phyloP scores from a whole-genome alignment of 2,797 vertebrate species.

The Astyanax mexicanus region DNA sequence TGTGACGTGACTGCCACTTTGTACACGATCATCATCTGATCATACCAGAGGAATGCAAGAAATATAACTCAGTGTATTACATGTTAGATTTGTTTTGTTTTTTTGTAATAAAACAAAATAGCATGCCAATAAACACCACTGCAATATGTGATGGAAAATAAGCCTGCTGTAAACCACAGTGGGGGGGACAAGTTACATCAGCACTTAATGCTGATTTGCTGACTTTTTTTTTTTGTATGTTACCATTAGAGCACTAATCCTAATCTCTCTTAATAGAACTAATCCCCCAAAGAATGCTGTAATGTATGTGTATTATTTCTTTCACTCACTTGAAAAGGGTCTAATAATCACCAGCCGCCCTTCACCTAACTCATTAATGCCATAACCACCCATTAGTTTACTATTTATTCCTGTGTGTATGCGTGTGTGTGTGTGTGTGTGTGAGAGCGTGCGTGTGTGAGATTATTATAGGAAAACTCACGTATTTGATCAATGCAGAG shows the following conservation, averaged over 20 bases:
- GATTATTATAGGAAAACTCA: not conserved
- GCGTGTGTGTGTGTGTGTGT: not conserved
- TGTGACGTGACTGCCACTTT: not conserved
- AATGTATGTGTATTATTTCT: not conserved
- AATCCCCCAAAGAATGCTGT: not conserved
- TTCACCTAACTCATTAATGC: not conserved
- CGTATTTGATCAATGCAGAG: conserved; percentile 40
- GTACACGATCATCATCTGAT: conserved; percentile 7
- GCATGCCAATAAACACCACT: not conserved
- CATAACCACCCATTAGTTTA: conserved; percentile 7
- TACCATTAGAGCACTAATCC: not conserved
- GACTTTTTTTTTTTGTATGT: not conserved
- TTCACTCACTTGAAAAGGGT: not conserved
- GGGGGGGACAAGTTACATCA: not conserved
- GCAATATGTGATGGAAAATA: not conserved
- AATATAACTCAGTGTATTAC: not conserved
- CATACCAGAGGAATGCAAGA: not conserved
- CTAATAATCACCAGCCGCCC: not conserved
- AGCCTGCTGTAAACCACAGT: not conserved
- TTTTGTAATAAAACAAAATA: not conserved
- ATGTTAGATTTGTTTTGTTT: too few relatives aligned
- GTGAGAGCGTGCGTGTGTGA: not conserved
- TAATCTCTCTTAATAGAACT: not conserved
- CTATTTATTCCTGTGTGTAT: not conserved
- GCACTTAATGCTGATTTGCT: not conserved